A percentile compares a stretch with the other conserved stretches of the same genome.
Evolutionary conservation across 1,140 invertebrate species (phyloP).

Genomic region (Neuroterus valhalla): DNA sequence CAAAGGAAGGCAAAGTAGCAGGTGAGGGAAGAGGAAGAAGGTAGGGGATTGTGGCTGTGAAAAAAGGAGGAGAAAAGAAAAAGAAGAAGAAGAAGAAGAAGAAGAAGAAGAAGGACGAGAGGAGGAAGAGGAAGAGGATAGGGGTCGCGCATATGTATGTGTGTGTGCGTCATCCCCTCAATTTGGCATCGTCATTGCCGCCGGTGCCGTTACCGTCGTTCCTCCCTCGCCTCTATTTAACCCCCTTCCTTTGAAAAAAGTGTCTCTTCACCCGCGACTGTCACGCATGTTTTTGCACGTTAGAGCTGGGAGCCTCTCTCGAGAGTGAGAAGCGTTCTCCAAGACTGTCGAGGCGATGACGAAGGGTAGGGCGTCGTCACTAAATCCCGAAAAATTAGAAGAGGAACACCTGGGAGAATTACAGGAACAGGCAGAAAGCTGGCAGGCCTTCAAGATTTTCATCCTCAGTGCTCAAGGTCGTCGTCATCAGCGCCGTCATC

Average conservation of each 20-base stretch:
- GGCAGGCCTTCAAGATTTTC: conserved; percentile 45
- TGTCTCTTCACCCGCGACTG: not conserved
- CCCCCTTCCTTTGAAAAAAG: not conserved
- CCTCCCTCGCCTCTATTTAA: not conserved
- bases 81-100: conserved; percentile 15
- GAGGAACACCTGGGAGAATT: not conserved
- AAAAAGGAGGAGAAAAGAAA: conserved; percentile 1
- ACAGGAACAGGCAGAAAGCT: not conserved
- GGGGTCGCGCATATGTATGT: not conserved
- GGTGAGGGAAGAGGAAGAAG: not conserved
- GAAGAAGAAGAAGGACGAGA: conserved; percentile 6
- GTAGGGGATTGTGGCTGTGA: not conserved
- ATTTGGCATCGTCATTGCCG: conserved; percentile 5
- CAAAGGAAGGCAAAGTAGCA: not conserved
- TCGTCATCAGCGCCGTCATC: conserved; percentile 43
- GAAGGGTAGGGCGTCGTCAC: conserved; percentile 42
- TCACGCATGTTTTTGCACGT: conserved; percentile 44
- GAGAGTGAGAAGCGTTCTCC: conserved; percentile 46
- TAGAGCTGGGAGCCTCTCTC: conserved; percentile 43
- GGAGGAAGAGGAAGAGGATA: conserved; percentile 19
- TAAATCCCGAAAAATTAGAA: conserved; percentile 30
- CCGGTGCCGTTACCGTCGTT: not conserved
- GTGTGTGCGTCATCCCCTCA: not conserved
- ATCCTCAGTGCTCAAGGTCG: conserved; percentile 34
- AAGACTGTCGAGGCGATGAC: conserved; percentile 49